Conservation (phyloP, 2,888 invertebrate genomes). For the Ennomos quercinarius region DNA sequence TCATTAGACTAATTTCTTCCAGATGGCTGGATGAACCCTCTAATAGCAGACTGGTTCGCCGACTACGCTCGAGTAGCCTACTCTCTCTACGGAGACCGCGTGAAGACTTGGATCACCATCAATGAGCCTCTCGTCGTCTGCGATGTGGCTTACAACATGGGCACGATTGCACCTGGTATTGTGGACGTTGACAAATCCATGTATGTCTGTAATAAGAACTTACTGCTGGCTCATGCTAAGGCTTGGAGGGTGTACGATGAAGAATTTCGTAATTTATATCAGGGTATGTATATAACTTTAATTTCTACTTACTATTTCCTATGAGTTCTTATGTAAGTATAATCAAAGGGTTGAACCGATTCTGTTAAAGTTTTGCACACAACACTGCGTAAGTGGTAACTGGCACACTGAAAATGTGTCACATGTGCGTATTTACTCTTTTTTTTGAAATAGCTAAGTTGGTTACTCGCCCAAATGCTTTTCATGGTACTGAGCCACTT, state of each 20-base stretch:
- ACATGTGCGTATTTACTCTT: too few species aligned
- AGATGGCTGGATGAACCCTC: slow-evolving; percentile 44
- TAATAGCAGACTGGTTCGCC: slow-evolving; percentile 45
- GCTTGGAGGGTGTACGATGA: slow-evolving; percentile 83
- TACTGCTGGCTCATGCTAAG: slow-evolving; percentile 87
- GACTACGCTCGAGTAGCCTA: slow-evolving; percentile 46
- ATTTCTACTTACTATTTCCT: too few species aligned
- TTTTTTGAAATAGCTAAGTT: too few species aligned
- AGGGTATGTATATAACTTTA: too few species aligned
- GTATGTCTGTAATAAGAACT: slow-evolving; percentile 77
- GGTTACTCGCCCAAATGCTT: too few species aligned
- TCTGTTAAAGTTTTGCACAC: too few species aligned
- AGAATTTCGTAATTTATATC: slow-evolving; percentile 52
- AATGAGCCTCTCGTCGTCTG: slow-evolving; percentile 42
- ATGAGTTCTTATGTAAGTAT: too few species aligned
- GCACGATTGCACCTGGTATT: slow-evolving; percentile 31
- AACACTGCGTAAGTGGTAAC: too few species aligned
- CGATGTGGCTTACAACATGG: slow-evolving; percentile 47
- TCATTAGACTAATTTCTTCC: too few species aligned
- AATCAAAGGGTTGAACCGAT: too few species aligned
- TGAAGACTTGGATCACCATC: slow-evolving; percentile 50
- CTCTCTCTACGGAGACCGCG: slow-evolving; percentile 48
- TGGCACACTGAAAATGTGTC: too few species aligned
- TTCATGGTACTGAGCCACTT: too few species aligned
- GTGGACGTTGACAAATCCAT: slow-evolving; percentile 24